Base-by-base conservation (phyloP, 2,797 vertebrate species). In the Bovichtus variegatus region DNA sequence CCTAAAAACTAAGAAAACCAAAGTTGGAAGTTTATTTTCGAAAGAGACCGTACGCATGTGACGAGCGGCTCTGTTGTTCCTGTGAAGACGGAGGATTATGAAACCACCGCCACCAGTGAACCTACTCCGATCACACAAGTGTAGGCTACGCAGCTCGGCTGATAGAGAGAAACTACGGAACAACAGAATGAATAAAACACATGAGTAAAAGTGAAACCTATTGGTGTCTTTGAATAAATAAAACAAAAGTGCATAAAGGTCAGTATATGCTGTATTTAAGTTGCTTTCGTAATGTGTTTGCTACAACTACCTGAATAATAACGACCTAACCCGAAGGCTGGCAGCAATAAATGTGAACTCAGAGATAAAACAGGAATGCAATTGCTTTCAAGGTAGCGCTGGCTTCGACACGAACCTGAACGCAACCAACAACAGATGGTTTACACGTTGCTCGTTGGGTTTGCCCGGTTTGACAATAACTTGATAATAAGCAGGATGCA, bases 111-210 rank as follows among this genome's bases (percentile, higher is more conserved):
- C 12, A 38, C 27, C 62, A 46, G 47, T 1, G 2, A 34, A 75
- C 13, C n/a, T 1, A 15, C 55, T 59, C 62, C 6, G 23, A 71
- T 75, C 59, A 60, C 53, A 50, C 2, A 1, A 49, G 3, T 15
- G 18, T 6, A 34, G n/a, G 31, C 31, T 7, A 27, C 23, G 13
- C 11, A 11, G 12, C 18, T 50, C 25, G n/a, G 40, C 55, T 4
- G 21, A 49, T 5, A 27, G 47, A n/a, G 34, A 58, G 46, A 46
- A 76, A 40, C 40, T 60, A 31, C 47, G 69, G 18, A 70, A 78
- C 76, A 61, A 47, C 61, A 61, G 6, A 67, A 65, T 82, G 31
- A 83, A 87, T 80, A 78, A 87, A 83, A 76, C 73, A 83, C 78
- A 16, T n/a, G 70, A 50, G 70, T 57, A 11, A 57, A 68, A 84